Evolutionary conservation across 2,113 vertebrate species (phyloP).

Genomic region (Raja brachyura): DNA sequence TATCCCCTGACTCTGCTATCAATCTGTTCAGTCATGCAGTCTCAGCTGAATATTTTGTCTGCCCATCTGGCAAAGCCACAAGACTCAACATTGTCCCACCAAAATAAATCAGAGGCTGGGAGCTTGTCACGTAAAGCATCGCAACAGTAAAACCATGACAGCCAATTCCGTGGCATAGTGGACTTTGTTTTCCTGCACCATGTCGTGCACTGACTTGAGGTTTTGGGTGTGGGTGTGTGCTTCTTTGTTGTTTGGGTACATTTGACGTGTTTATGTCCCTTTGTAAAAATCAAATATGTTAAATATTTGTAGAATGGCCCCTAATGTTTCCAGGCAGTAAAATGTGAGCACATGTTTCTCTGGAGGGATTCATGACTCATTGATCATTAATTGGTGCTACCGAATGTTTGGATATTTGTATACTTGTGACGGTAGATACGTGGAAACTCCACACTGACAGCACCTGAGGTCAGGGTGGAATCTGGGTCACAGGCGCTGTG

Average conservation of each 20-base stretch:
- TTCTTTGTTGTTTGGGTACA: neutral
- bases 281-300: neutral
- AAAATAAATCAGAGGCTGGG: neutral
- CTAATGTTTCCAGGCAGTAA: conserved; percentile 5
- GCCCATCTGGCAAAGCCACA: neutral
- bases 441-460: too few relatives aligned
- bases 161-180: neutral
- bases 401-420: neutral
- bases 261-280: neutral
- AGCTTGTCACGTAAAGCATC: neutral
- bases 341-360: neutral
- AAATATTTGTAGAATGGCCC: neutral
- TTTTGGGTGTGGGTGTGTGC: neutral
- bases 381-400: conserved; percentile 2
- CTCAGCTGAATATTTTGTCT: neutral
- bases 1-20: neutral
- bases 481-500: too few relatives aligned
- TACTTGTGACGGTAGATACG: neutral
- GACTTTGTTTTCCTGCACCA: neutral
- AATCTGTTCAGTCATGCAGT: neutral
- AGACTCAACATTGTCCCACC: neutral
- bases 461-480: too few relatives aligned
- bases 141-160: neutral
- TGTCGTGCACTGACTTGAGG: neutral
- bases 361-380: neutral